Evolutionary conservation across 2,113 vertebrate species (phyloP).

Genomic region (Chloebia gouldiae): DNA sequence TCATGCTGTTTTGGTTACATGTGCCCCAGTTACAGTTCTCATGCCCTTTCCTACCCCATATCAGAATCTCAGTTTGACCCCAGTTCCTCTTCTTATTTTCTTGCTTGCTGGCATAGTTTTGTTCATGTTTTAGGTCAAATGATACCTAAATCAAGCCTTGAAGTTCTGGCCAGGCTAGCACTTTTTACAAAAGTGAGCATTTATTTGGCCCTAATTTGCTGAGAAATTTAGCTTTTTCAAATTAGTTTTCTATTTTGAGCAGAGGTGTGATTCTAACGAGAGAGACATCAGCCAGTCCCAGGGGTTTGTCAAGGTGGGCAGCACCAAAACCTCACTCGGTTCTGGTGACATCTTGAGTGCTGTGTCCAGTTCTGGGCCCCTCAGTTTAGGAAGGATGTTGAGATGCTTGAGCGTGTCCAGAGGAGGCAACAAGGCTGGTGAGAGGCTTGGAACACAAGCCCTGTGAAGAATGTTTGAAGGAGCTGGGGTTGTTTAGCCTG

Average conservation of each 20-base stretch:
- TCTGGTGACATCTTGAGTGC: too few species aligned
- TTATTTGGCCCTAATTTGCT: background rate
- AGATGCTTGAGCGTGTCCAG: too few species aligned
- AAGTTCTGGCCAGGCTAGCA: background rate
- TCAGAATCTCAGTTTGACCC: background rate
- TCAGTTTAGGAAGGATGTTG: too few species aligned
- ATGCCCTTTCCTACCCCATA: background rate
- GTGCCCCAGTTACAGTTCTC: background rate
- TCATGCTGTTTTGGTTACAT: background rate
- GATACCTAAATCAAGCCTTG: background rate
- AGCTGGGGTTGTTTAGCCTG: too few species aligned
- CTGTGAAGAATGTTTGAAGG: too few species aligned
- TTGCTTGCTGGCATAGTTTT: background rate
- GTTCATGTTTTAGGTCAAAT: background rate
- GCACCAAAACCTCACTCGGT: background rate
- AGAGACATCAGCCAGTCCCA: background rate
- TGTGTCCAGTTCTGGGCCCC: too few species aligned
- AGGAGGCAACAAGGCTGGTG: too few species aligned
- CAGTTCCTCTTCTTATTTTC: background rate
- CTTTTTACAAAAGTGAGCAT: background rate
- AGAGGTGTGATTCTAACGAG: background rate
- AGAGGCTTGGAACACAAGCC: too few species aligned
- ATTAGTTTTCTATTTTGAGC: background rate
- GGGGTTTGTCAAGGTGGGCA: background rate
- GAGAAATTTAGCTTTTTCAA: background rate